phyloP scores from a whole-genome alignment of 2,113 vertebrate genomes.

The Gymnobelideus leadbeateri region DNA sequence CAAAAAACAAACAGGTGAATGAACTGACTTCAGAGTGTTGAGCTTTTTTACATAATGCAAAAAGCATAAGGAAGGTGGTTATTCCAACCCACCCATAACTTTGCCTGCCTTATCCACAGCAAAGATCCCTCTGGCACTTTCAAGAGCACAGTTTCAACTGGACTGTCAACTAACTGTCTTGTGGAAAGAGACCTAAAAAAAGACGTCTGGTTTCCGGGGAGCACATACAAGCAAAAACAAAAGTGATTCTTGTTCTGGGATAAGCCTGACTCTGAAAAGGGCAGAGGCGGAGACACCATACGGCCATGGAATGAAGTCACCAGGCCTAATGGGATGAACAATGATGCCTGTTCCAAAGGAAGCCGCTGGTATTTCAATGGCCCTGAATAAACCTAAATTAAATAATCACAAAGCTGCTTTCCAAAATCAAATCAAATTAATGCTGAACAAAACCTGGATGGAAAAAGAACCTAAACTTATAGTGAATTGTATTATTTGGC shows the following conservation, averaged over 20 bases:
- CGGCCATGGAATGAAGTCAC: not conserved
- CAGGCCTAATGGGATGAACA: slow-evolving; percentile 61
- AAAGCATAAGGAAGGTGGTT: not conserved
- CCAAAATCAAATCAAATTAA: slow-evolving; percentile 86
- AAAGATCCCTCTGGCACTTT: not conserved
- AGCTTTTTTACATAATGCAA: not conserved
- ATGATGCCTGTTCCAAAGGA: slow-evolving; percentile 68
- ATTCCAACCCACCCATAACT: not conserved
- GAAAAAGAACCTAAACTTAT: slow-evolving; percentile 79
- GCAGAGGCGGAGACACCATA: not conserved
- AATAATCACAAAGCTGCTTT: slow-evolving; percentile 81
- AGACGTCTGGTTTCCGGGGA: not conserved
- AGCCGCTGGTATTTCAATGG: slow-evolving; percentile 67
- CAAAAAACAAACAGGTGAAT: not conserved
- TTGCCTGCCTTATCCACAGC: not conserved
- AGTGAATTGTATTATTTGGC: slow-evolving; percentile 42
- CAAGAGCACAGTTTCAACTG: not conserved
- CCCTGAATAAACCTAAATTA: slow-evolving; percentile 80
- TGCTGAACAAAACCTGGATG: slow-evolving; percentile 80
- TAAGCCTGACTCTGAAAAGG: slow-evolving; percentile 25
- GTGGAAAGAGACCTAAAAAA: not conserved
- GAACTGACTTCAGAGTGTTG: not conserved
- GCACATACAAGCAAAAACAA: slow-evolving; percentile 43
- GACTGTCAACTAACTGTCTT: accelerated
- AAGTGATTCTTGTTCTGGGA: slow-evolving; percentile 48